Conservation (phyloP, 1,140 invertebrate species). For the Sipha flava region DNA sequence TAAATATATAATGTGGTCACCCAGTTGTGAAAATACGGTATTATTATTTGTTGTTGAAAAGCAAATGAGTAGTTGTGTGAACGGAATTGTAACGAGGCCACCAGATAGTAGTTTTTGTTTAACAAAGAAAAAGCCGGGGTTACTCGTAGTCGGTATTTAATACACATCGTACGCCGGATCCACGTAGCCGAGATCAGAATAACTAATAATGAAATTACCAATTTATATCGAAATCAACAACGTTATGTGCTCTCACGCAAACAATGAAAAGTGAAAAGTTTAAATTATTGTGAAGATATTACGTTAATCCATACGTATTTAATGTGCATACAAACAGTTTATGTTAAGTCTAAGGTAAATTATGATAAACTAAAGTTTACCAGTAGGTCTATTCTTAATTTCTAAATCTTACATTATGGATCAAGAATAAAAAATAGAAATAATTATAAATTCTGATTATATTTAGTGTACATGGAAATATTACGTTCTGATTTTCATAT, state of each 20-base stretch:
- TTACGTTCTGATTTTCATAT: no score
- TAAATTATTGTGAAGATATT: background rate
- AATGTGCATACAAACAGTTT: no score
- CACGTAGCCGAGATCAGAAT: background rate
- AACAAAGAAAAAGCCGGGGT: background rate
- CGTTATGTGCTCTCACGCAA: no score
- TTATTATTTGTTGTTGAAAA: background rate
- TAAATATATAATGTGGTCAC: no score
- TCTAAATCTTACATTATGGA: no score
- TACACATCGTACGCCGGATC: background rate
- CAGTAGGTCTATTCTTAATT: no score
- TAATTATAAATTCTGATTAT: no score
- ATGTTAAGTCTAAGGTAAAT: no score
- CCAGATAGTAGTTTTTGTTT: background rate
- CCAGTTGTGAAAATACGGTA: background rate
- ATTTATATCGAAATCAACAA: background rate
- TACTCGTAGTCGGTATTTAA: background rate
- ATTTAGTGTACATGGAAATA: no score
- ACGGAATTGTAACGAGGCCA: background rate
- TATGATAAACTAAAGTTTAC: no score
- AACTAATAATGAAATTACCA: background rate
- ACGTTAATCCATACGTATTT: background rate
- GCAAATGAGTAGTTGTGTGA: background rate
- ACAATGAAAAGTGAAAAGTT: slow-evolving; percentile 17
- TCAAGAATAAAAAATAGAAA: no score